Evolutionary conservation across 2,888 invertebrate genomes (phyloP), one percentile per base, ranked within the genome.

Genomic region (Julus scanicus): DNA sequence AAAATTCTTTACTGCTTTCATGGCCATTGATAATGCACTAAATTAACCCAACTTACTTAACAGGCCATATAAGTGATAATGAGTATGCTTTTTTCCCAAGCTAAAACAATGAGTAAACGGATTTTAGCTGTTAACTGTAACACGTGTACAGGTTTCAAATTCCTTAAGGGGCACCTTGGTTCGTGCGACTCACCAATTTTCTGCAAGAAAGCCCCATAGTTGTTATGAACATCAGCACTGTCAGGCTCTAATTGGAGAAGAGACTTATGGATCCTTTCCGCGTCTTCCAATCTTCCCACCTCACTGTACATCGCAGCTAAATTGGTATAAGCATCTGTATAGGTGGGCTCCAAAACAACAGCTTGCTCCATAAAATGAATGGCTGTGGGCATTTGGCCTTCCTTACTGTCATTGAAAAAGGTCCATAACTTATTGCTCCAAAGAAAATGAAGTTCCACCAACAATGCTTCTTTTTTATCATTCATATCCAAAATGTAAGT

Each of bases 131-230:
- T 5, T 71, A 71, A 71, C n/a, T 20, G 29, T n/a, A 71, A 71
- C 71, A 71, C 71, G 71, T 29, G 29, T 71, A 11, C 11, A 1
- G 29, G 71, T 71, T 71, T 71, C 71, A 71, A 71, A 71, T 71
- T 29, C 29, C 71, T 9, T 3, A 29, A n/a, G 71, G 29, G 20
- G 1, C 20, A 2, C 20, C 20, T 29, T 71, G 20, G 9, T 29
- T 71, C 71, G 71, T 71, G 71, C 29, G 48, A 44, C 84, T 88
- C 37, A 92, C 92, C 92, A 90, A 89, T 91, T 87, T 91, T 90
- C 40, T 91, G 91, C 11, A 91, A 89, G 87, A 91, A 91, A 20
- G 90, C 90, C 13, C 91, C 92, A 89, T 91, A 92, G 88, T 91
- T 91, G 87, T 91, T 90, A 63, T 91, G 90, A 15, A 90, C 91